phyloP scores from a whole-genome alignment of 2,888 invertebrate genomes.

The Colletes collaris region DNA sequence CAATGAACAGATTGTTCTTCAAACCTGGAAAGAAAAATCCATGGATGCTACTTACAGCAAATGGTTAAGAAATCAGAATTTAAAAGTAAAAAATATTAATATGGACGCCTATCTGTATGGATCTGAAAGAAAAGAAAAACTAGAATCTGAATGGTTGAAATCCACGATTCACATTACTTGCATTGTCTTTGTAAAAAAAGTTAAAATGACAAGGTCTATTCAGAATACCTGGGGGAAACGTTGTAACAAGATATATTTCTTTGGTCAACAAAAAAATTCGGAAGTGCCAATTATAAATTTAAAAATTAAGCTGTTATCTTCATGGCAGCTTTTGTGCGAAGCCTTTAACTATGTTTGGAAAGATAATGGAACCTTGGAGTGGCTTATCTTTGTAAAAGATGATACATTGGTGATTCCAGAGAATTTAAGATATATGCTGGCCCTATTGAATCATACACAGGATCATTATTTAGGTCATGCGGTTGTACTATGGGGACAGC shows the following conservation, averaged over 20 bases:
- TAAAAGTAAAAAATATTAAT: constrained; percentile 56
- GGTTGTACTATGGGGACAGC: constrained; percentile 84
- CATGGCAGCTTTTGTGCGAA: constrained; percentile 83
- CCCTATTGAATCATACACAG: constrained; percentile 81
- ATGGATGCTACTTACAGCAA: constrained; percentile 60
- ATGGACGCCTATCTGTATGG: constrained; percentile 73
- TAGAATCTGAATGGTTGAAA: constrained; percentile 77
- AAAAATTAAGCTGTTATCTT: constrained; percentile 77
- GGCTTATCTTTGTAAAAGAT: constrained; percentile 85
- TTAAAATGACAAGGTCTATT: constrained; percentile 81
- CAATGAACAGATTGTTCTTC: constrained; percentile 33
- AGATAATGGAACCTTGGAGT: constrained; percentile 75
- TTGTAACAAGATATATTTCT: constrained; percentile 80
- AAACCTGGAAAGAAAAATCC: constrained; percentile 40
- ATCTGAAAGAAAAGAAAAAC: constrained; percentile 9
- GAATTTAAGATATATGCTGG: constrained; percentile 84
- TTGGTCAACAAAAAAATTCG: constrained; percentile 71
- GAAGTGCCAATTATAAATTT: constrained; percentile 73
- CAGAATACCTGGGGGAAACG: constrained; percentile 82
- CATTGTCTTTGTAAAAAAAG: constrained; percentile 83
- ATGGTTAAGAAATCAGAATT: constrained; percentile 71
- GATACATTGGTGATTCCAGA: constrained; percentile 85
- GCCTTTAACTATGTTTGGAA: constrained; percentile 79
- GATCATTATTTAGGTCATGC: constrained; percentile 85
- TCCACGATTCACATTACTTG: constrained; percentile 82